Conservation (phyloP, 2,797 vertebrate species). For the Acomys russatus region DNA sequence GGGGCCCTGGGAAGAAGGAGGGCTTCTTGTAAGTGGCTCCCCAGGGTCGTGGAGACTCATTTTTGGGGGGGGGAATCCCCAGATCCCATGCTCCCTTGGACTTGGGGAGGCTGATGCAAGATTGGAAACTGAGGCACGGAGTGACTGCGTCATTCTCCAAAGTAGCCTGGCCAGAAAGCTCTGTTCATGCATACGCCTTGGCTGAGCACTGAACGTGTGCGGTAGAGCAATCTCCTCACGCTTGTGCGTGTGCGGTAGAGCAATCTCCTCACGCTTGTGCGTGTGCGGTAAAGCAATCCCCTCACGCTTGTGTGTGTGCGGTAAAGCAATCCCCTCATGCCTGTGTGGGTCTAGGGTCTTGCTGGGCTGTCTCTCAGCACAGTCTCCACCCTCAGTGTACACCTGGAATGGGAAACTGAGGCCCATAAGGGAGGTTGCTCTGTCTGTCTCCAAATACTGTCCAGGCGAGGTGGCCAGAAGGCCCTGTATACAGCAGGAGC, state of each 20-base stretch:
- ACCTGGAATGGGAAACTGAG: background rate
- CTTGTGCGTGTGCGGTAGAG: too few relatives aligned
- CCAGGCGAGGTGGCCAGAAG: background rate
- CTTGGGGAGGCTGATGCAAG: too few relatives aligned
- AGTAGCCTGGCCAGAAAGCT: background rate
- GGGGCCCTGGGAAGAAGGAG: background rate
- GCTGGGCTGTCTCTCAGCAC: accelerated
- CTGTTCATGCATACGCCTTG: accelerated
- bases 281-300: background rate
- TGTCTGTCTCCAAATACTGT: background rate
- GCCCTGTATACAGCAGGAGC: background rate
- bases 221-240: background rate
- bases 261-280: too few relatives aligned
- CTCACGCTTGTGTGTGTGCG: too few relatives aligned
- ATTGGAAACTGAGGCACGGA: background rate
- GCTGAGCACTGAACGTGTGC: background rate
- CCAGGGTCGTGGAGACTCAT: background rate
- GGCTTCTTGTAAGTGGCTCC: constrained; percentile 69
- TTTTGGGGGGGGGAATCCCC: background rate
- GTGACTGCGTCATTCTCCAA: background rate
- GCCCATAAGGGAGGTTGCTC: background rate
- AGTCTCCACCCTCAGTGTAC: background rate
- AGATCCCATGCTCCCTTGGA: background rate
- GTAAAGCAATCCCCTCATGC: too few relatives aligned
- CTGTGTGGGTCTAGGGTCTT: background rate